Conservation (phyloP, 2,113 vertebrate species). For the Pseudorhombus dupliciocellatus region DNA sequence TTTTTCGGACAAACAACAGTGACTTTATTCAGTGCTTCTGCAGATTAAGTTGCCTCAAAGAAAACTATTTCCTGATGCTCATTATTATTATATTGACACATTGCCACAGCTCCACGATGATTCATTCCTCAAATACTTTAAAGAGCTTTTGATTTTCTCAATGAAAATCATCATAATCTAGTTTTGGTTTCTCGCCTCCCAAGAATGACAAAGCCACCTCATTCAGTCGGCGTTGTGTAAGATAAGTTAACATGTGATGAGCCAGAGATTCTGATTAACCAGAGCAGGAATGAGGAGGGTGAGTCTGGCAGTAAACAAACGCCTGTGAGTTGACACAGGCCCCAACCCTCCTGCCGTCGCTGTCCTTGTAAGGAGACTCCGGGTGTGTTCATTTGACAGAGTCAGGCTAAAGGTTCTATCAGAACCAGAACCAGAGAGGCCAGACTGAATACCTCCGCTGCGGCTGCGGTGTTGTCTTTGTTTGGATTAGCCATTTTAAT, state of each 20-base stretch:
- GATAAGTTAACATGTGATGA: slow-evolving; percentile 16
- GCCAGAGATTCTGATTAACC: slow-evolving; percentile 26
- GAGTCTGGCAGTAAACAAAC: slow-evolving; percentile 46
- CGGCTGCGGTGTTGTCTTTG: slow-evolving; percentile 39
- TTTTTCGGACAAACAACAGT: not conserved
- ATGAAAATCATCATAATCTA: not conserved
- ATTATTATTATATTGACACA: not conserved
- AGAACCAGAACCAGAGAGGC: slow-evolving; percentile 41
- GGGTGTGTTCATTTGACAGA: slow-evolving; percentile 60
- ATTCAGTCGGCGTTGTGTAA: not conserved
- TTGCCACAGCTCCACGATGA: not conserved
- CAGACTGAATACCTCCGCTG: slow-evolving; percentile 34
- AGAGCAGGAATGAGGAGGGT: slow-evolving; percentile 1
- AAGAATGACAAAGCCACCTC: not conserved
- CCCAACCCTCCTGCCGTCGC: slow-evolving; percentile 54
- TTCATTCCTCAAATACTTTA: slow-evolving; percentile 2
- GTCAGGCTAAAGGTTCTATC: slow-evolving; percentile 57
- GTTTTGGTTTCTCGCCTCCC: not conserved
- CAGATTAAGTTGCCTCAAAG: not conserved
- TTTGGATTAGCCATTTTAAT: slow-evolving; percentile 43
- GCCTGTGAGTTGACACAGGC: slow-evolving; percentile 57
- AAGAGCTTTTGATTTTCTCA: slow-evolving; percentile 1
- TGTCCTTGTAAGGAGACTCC: slow-evolving; percentile 83
- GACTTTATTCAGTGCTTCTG: not conserved
- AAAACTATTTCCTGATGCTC: not conserved